phyloP scores from a whole-genome alignment of 2,888 invertebrate genomes.

The Andrena fulva region DNA sequence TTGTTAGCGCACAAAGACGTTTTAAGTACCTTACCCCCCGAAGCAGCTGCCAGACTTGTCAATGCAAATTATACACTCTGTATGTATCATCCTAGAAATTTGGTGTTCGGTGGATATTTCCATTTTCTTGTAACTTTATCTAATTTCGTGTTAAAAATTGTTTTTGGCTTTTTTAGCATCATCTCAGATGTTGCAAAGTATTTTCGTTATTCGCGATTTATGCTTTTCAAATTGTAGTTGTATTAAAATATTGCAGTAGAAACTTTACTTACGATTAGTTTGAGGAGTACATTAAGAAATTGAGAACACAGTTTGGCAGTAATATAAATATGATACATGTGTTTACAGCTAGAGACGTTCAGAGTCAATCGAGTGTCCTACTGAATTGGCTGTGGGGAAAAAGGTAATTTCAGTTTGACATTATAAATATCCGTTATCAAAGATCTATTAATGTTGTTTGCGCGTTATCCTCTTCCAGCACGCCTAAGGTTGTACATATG shows the following conservation, averaged over 20 bases:
- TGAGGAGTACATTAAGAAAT: not conserved
- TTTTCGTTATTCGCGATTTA: not conserved
- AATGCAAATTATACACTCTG: slow-evolving; percentile 92
- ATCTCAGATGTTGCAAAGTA: not conserved
- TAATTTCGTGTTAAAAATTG: not conserved
- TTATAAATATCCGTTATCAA: not conserved
- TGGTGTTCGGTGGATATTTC: not conserved
- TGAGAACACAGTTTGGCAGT: not conserved
- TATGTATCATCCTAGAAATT: slow-evolving; percentile 85
- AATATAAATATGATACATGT: slow-evolving; percentile 9
- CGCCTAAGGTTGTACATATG: slow-evolving; percentile 84
- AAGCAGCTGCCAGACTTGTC: slow-evolving; percentile 90
- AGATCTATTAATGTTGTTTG: not conserved
- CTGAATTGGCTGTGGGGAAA: slow-evolving; percentile 94
- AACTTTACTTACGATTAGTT: not conserved
- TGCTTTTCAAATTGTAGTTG: not conserved
- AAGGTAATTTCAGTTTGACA: slow-evolving; percentile 83
- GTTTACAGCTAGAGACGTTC: slow-evolving; percentile 90
- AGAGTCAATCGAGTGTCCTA: slow-evolving; percentile 92
- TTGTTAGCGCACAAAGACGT: slow-evolving; percentile 90
- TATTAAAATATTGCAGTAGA: not conserved
- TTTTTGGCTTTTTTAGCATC: slow-evolving; percentile 5
- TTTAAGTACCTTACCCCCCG: slow-evolving; percentile 89
- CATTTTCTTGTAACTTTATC: not conserved
- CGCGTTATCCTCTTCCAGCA: slow-evolving; percentile 75